Evolutionary conservation across 2,113 vertebrate genomes (phyloP).

Genomic region (Theropithecus gelada): DNA sequence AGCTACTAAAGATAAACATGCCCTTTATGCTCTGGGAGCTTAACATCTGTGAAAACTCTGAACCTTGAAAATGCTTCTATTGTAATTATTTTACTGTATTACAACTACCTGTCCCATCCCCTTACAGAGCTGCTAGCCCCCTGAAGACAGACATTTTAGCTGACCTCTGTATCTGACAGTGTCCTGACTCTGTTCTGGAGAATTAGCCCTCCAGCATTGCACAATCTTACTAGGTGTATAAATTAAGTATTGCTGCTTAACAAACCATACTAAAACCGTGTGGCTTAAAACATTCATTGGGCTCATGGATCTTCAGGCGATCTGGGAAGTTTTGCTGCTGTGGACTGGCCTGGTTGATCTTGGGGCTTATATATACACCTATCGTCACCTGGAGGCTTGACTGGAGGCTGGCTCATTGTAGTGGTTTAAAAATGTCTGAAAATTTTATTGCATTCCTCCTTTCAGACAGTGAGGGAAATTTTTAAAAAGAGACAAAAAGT

Average conservation of each 20-base stretch:
- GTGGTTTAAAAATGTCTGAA: not conserved
- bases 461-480: not conserved
- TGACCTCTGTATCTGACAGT: not conserved
- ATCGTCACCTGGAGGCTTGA: not conserved
- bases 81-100: not conserved
- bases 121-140: not conserved
- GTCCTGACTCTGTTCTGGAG: not conserved
- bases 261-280: not conserved
- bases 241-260: not conserved
- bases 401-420: not conserved
- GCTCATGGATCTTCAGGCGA: not conserved
- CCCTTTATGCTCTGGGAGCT: not conserved
- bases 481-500: not conserved
- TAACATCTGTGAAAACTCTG: not conserved
- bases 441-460: not conserved
- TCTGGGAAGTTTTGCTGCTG: not conserved
- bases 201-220: not conserved
- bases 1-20: not conserved
- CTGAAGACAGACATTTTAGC: not conserved
- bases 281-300: not conserved
- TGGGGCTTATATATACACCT: not conserved
- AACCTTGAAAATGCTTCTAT: too few species aligned
- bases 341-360: not conserved
- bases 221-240: not conserved
- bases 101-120: not conserved